Conservation (phyloP, 2,113 vertebrate genomes). For the Corythornis vintsioides region DNA sequence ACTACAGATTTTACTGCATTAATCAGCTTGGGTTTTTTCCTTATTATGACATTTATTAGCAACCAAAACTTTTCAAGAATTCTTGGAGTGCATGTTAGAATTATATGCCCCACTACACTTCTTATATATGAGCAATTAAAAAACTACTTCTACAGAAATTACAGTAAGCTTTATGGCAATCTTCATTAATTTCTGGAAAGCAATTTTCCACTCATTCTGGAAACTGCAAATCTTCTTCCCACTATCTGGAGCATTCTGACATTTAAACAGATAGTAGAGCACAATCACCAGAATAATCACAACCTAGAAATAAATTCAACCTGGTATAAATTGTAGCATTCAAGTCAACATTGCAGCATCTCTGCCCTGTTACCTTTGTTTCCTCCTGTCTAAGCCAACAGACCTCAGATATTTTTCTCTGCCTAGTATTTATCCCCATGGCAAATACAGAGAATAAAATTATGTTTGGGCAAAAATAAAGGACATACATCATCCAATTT, state of each 20-base stretch:
- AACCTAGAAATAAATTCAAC: background rate
- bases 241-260: background rate
- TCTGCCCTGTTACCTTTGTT: background rate
- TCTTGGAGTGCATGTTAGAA: background rate
- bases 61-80: background rate
- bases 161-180: background rate
- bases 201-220: background rate
- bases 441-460: constrained; percentile 1
- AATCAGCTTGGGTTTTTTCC: background rate
- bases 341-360: background rate
- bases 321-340: background rate
- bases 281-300: background rate
- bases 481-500: background rate
- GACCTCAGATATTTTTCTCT: background rate
- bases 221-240: background rate
- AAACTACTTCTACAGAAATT: constrained; percentile 3
- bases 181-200: background rate
- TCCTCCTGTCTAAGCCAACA: background rate
- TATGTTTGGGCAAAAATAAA: background rate
- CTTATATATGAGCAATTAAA: background rate
- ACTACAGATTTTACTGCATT: background rate
- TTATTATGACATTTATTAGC: background rate
- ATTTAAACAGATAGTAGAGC: background rate
- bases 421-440: background rate
- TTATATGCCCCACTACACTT: background rate